Conservation (phyloP, 1,140 invertebrate genomes). For the Rhopalosiphum maidis region DNA sequence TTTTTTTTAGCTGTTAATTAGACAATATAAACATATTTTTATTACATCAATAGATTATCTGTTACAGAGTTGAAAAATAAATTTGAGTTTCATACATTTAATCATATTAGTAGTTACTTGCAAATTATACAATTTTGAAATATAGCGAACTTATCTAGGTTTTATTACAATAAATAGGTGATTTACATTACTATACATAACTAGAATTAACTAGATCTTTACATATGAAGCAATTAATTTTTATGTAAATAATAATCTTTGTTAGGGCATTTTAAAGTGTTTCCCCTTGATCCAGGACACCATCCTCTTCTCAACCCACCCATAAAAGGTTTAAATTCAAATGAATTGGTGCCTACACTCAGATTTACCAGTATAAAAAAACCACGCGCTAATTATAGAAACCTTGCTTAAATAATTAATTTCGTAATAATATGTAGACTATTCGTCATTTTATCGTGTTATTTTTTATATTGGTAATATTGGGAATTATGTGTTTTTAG, state of each 20-base stretch:
- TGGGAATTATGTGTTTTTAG: background rate
- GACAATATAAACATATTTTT: background rate
- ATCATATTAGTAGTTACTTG: background rate
- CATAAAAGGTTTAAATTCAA: background rate
- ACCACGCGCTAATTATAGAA: background rate
- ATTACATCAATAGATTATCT: background rate
- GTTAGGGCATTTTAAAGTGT: background rate
- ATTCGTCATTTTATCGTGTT: background rate
- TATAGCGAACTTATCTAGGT: background rate
- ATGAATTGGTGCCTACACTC: background rate
- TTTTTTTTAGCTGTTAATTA: too few species aligned
- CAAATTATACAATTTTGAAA: too few species aligned
- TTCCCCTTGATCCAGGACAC: background rate
- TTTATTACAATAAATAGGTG: background rate
- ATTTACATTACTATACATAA: background rate
- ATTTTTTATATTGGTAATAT: background rate
- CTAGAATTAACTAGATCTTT: background rate
- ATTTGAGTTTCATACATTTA: background rate
- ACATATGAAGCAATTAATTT: background rate
- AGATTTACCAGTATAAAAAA: background rate
- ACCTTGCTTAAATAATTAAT: background rate
- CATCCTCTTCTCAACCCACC: background rate
- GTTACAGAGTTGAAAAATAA: background rate
- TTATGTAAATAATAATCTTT: background rate
- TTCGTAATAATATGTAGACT: background rate